phyloP scores from a whole-genome alignment of 2,888 invertebrate species.

The Dolichopus griseipennis region DNA sequence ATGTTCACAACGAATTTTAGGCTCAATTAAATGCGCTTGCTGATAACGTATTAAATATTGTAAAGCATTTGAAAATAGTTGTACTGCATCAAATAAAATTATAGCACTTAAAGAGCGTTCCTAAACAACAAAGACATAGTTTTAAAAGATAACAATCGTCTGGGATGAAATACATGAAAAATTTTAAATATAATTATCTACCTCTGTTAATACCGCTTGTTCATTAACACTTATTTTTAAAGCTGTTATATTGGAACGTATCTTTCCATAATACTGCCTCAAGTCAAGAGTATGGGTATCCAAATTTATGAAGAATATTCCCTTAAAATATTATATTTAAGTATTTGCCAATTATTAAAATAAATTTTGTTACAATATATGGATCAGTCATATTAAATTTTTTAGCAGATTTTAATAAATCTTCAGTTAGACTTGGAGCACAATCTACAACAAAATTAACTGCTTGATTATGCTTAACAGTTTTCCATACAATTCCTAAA shows the following conservation, averaged over 20 bases:
- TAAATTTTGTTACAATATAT: conserved; percentile 29
- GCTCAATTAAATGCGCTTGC: not conserved
- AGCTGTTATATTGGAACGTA: conserved; percentile 39
- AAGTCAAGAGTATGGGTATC: conserved; percentile 44
- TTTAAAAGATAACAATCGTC: no score
- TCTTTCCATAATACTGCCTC: conserved; percentile 39
- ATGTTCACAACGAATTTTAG: not conserved
- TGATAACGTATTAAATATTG: not conserved
- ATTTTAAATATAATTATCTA: not conserved
- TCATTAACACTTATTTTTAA: not conserved
- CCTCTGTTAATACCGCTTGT: not conserved
- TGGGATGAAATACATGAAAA: no score
- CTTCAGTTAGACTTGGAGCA: conserved; percentile 53
- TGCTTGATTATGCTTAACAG: conserved; percentile 57
- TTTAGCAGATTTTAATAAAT: conserved; percentile 47
- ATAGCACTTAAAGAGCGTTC: not conserved
- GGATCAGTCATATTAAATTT: conserved; percentile 35
- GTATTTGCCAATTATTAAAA: no score
- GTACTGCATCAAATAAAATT: not conserved
- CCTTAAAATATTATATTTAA: conserved; percentile 18
- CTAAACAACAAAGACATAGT: not conserved
- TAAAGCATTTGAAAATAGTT: not conserved
- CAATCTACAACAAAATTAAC: conserved; percentile 71
- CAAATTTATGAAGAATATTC: conserved; percentile 46
- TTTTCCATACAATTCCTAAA: conserved; percentile 37